A percentile compares a stretch with the other conserved stretches of the same genome.
phyloP scores from a whole-genome alignment of 2,113 vertebrate species.

The Dascyllus trimaculatus region DNA sequence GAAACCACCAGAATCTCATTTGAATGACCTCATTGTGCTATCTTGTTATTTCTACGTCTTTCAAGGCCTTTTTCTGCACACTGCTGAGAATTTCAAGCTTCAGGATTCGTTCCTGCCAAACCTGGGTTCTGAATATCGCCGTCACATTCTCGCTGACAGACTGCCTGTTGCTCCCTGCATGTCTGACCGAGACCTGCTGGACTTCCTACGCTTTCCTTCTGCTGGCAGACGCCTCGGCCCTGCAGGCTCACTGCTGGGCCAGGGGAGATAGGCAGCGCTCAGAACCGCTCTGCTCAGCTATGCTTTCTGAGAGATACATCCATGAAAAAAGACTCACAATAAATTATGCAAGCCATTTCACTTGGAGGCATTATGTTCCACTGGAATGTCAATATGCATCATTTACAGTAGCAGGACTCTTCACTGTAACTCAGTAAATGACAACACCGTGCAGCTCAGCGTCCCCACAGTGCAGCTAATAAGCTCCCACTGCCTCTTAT shows the following conservation, averaged over 20 bases:
- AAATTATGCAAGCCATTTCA: slow-evolving; percentile 49
- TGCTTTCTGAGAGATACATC: slow-evolving; percentile 32
- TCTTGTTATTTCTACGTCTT: not conserved
- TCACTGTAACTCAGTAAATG: slow-evolving; percentile 7
- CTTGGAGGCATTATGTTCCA: slow-evolving; percentile 36
- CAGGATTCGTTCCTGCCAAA: not conserved
- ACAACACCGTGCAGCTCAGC: not conserved
- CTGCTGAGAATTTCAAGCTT: not conserved
- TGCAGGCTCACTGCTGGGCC: slow-evolving; percentile 52
- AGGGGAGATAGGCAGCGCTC: slow-evolving; percentile 44
- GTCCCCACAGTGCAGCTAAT: slow-evolving; percentile 33
- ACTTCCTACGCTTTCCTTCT: slow-evolving; percentile 71
- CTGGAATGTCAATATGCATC: slow-evolving; percentile 40
- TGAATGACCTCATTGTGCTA: not conserved
- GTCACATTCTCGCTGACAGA: slow-evolving; percentile 41
- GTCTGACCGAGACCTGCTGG: slow-evolving; percentile 58
- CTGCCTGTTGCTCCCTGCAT: slow-evolving; percentile 60
- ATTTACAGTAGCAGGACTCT: slow-evolving; percentile 5
- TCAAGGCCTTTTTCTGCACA: not conserved
- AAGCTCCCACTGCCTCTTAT: slow-evolving; percentile 19
- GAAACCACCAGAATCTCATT: slow-evolving; percentile 34
- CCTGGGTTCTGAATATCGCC: slow-evolving; percentile 28
- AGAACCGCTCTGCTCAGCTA: slow-evolving; percentile 19
- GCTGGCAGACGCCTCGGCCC: slow-evolving; percentile 61
- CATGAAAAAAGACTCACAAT: slow-evolving; percentile 49